Conservation (phyloP, 2,113 vertebrate species). For the Lipotes vexillifer region DNA sequence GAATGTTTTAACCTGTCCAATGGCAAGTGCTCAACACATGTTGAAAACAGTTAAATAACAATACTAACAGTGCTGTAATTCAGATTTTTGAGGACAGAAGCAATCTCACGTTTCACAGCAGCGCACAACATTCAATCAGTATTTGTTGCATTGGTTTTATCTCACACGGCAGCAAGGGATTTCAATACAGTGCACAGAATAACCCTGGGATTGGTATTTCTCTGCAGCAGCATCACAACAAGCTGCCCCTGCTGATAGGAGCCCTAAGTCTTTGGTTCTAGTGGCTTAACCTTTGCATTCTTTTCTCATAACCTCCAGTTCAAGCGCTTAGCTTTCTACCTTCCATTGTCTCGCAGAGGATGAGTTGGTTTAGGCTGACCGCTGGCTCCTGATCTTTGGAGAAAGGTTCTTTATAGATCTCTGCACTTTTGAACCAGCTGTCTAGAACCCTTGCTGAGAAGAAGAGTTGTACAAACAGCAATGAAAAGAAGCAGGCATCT, state of each 20-base stretch:
- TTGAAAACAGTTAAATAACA: not conserved
- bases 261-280: conserved; percentile 51
- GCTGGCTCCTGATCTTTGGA: conserved; percentile 37
- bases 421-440: not conserved
- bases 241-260: conserved; percentile 30
- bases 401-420: conserved; percentile 42
- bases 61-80: not conserved
- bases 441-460: not conserved
- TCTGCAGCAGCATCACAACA: conserved; percentile 43
- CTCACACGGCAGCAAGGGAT: not conserved
- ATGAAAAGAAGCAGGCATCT: not conserved
- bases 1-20: not conserved
- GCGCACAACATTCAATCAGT: not conserved
- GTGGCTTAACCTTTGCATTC: conserved; percentile 45
- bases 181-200: not conserved
- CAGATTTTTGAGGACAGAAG: conserved; percentile 13
- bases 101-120: not conserved
- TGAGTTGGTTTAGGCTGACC: conserved; percentile 24
- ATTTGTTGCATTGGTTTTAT: not conserved
- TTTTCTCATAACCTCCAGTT: conserved; percentile 23
- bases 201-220: conserved; percentile 20
- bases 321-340: conserved; percentile 32
- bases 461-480: not conserved
- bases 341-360: conserved; percentile 12
- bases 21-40: not conserved